Evolutionary conservation across 2,888 invertebrate genomes (phyloP), one percentile per base, ranked within the genome.

Genomic region (Steinernema scapterisci): DNA sequence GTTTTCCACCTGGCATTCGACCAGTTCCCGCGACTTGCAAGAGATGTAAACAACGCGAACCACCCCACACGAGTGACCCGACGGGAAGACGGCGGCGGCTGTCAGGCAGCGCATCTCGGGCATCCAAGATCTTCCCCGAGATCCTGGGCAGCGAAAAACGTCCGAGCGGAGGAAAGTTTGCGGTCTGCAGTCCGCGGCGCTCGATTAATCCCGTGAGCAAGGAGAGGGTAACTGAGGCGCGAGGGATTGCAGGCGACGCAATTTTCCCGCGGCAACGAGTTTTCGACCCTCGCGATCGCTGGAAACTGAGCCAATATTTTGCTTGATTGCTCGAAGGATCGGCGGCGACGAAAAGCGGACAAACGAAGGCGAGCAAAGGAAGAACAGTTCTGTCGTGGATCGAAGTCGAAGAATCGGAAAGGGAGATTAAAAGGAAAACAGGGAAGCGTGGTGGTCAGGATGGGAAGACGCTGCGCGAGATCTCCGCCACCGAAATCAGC

Each of bases 261-360:
- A 63, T 63, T 63, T 63, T 27, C 63, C 63, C 63, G 63, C 63
- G 63, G 38, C 63, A 63, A 63, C 63, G 63, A 27, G 63, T 63
- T 63, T 38, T 27, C 38, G 38, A 38, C 9, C 38, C 38, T 38
- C 38, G n/a, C 38, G 38, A 38, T 38, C 38, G 38, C 63, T 63
- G 63, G 63, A 63, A 63, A 63, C 63, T 63, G 63, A 63, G 63
- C 63, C 63, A 63, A 63, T 63, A 63, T 63, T 27, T 31, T 27
- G 63, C 63, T 63, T 27, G 63, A 63, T 63, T 31, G 63, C 54
- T 54, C 23, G 54, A 25, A 11, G 5, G 54, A 54, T 25, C 54
- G 54, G 21, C 38, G 38, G 38, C 9, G 38, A 38, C 38, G 38
- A 38, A 38, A 38, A 38, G 38, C 38, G 38, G 38, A 38, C 38